A percentile compares a stretch with the other conserved stretches of the same genome.
These are phyloP conservation scores for Acanthochromis polyacanthus DNA, from an alignment of 2,113 vertebrate genomes.

Conservation along the genomic window DNA sequence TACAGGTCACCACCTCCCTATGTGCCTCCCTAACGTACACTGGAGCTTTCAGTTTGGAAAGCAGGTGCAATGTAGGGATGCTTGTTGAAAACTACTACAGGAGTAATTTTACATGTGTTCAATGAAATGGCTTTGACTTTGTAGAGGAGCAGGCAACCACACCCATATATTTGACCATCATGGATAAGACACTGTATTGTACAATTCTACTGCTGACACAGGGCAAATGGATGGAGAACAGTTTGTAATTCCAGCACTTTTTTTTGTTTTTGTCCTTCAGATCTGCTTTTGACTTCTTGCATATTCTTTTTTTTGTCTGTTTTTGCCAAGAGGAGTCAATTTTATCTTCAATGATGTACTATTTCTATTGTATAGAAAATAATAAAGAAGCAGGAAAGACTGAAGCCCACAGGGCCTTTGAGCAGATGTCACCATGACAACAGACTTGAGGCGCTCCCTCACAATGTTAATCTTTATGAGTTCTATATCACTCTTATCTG, in stretches of 20 bases:
- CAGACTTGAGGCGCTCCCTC: slow-evolving; percentile 79
- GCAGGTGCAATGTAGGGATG: slow-evolving; percentile 68
- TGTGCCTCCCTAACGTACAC: slow-evolving; percentile 91
- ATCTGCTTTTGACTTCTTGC: slow-evolving; percentile 78
- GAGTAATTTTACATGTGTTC: slow-evolving; percentile 76
- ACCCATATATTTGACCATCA: slow-evolving; percentile 71
- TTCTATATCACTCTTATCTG: slow-evolving; percentile 79
- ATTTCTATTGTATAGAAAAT: slow-evolving; percentile 87
- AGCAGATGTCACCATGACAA: slow-evolving; percentile 82
- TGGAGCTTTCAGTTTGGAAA: slow-evolving; percentile 63
- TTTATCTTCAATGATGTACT: slow-evolving; percentile 82
- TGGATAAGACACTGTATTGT: slow-evolving; percentile 68
- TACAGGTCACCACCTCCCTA: slow-evolving; percentile 98
- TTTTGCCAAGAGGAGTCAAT: slow-evolving; percentile 81
- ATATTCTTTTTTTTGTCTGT: slow-evolving; percentile 69
- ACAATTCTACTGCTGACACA: slow-evolving; percentile 68
- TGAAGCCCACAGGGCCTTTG: slow-evolving; percentile 74
- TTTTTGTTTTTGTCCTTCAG: slow-evolving; percentile 66
- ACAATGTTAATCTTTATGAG: slow-evolving; percentile 79
- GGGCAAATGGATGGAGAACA: slow-evolving; percentile 63
- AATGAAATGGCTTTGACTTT: slow-evolving; percentile 77
- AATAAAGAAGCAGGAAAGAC: slow-evolving; percentile 79
- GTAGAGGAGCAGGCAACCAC: slow-evolving; percentile 75
- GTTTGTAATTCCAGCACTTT: slow-evolving; percentile 64
- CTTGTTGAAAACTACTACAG: slow-evolving; percentile 68